Conservation (phyloP, 1,140 invertebrate species). For the Euglossa dilemma region DNA sequence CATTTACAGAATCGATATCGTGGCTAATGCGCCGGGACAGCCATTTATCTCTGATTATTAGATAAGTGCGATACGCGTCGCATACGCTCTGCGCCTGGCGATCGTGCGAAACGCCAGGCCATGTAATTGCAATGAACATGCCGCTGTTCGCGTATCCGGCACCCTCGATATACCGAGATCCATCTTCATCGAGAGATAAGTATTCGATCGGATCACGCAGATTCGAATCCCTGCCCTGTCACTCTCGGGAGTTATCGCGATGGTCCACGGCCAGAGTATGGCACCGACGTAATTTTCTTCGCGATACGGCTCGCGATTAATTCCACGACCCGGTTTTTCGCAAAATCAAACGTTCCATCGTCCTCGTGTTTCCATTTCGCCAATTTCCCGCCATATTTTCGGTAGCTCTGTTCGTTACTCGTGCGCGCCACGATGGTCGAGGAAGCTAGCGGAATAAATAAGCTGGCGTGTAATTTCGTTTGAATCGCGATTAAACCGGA, state of each 20-base stretch:
- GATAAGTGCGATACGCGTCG: slow-evolving; percentile 27
- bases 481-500: no score
- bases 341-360: no score
- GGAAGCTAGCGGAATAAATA: no score
- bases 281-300: neutral
- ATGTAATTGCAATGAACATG: neutral
- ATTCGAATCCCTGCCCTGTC: no score
- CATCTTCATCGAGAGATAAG: neutral
- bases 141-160: neutral
- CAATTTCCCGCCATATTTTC: no score
- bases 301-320: neutral
- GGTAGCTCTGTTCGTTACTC: no score
- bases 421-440: no score
- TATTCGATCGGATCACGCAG: neutral
- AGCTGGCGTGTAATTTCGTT: neutral
- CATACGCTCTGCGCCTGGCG: no score
- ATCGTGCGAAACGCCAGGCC: neutral
- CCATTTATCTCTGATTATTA: slow-evolving; percentile 50
- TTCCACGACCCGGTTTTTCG: neutral
- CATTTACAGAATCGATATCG: slow-evolving; percentile 32
- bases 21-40: neutral
- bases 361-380: no score
- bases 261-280: no score
- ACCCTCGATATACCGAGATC: neutral
- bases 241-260: no score